Conservation (phyloP, 2,888 invertebrate genomes). For the Dryococelus australis region DNA sequence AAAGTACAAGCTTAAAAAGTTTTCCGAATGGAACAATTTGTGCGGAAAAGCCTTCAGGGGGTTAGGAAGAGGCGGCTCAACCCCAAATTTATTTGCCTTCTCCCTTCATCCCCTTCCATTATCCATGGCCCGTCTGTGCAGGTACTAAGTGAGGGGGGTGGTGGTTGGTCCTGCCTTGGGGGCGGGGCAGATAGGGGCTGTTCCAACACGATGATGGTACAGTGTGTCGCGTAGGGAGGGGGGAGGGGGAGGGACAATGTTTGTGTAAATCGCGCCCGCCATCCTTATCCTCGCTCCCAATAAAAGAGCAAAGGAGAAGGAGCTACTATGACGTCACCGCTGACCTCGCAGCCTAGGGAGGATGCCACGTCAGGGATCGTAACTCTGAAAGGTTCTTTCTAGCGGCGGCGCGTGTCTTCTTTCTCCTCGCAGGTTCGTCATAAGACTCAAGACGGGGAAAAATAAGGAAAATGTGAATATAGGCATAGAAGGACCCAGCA, state of each 20-base stretch:
- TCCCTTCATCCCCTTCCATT: background rate
- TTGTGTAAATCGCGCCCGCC: background rate
- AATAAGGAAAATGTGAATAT: too few species aligned
- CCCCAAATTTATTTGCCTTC: slow-evolving; percentile 4
- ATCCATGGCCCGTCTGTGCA: background rate
- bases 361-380: background rate
- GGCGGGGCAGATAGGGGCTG: background rate
- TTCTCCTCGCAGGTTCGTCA: background rate
- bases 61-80: background rate
- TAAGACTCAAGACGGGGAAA: too few species aligned
- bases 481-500: too few species aligned
- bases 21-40: background rate
- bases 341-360: background rate
- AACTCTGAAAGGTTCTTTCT: background rate
- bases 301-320: background rate
- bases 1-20: background rate
- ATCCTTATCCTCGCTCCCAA: background rate
- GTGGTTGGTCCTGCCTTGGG: background rate
- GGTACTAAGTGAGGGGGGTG: background rate
- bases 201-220: background rate
- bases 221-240: too few species aligned
- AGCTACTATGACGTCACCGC: background rate
- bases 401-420: background rate
- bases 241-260: background rate
- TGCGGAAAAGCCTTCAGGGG: background rate